phyloP scores from a whole-genome alignment of 2,888 invertebrate species.

The Cenopis cana region DNA sequence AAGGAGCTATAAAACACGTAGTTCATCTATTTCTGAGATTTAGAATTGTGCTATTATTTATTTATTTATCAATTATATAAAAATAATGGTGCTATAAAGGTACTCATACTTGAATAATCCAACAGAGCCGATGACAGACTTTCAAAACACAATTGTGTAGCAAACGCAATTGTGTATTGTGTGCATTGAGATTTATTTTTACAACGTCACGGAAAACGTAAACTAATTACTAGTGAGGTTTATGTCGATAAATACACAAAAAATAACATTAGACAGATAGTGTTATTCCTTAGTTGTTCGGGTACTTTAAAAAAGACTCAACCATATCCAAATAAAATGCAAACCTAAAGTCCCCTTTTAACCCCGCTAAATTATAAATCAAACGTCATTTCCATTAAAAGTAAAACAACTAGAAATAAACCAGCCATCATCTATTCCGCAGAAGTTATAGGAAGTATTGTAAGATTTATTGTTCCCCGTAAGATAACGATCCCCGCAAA shows the following conservation, averaged over 20 bases:
- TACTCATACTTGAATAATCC: no score
- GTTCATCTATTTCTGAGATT: no score
- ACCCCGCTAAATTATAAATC: slow-evolving; percentile 11
- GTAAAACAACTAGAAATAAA: slow-evolving; percentile 26
- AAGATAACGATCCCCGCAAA: slow-evolving; percentile 41
- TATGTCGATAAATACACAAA: no score
- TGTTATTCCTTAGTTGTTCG: neutral
- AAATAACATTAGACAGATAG: neutral
- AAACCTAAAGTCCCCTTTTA: neutral
- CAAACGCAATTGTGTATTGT: no score
- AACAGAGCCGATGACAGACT: no score
- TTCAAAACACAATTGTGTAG: no score
- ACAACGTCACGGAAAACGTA: no score
- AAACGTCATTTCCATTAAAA: slow-evolving; percentile 26
- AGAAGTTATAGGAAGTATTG: slow-evolving; percentile 39
- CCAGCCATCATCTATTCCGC: slow-evolving; percentile 22
- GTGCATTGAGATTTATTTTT: no score
- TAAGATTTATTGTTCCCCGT: slow-evolving; percentile 39
- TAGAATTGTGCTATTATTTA: no score
- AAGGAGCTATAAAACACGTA: neutral
- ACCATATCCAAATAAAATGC: neutral
- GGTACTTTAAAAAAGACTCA: neutral
- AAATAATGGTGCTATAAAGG: no score
- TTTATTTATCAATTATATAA: no score
- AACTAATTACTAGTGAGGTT: no score